Conservation (phyloP, 2,113 vertebrate species). For the Ctenodactylus gundi region DNA sequence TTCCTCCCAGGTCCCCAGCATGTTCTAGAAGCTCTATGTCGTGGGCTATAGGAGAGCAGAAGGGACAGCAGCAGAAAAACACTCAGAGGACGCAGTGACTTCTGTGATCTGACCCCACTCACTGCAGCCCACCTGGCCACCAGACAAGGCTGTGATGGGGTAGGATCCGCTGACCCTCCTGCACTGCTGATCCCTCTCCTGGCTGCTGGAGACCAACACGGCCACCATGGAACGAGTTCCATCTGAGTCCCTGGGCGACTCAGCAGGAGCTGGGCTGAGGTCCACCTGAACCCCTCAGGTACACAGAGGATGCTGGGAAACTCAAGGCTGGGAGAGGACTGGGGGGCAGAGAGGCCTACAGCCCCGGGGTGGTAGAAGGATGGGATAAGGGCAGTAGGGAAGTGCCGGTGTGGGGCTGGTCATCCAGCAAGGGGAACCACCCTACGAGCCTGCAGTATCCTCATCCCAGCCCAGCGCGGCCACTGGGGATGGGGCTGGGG, state of each 20-base stretch:
- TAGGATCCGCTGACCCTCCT: not conserved
- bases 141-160: not conserved
- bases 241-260: not conserved
- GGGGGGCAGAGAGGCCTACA: too few species aligned
- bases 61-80: not conserved
- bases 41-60: too few species aligned
- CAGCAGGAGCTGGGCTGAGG: rapidly evolving
- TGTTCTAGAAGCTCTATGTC: not conserved
- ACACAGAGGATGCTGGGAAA: not conserved
- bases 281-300: not conserved
- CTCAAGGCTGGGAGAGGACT: not conserved
- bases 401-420: not conserved
- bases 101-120: too few species aligned
- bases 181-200: not conserved
- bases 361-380: not conserved
- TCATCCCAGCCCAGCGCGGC: not conserved
- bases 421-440: too few species aligned
- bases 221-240: not conserved
- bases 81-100: rapidly evolving
- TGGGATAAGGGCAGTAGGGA: not conserved
- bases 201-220: not conserved
- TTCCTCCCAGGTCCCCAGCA: not conserved
- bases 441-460: not conserved
- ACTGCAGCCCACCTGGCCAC: not conserved
- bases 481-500: not conserved